phyloP scores from a whole-genome alignment of 2,888 invertebrate species.

The Anodontia alba region DNA sequence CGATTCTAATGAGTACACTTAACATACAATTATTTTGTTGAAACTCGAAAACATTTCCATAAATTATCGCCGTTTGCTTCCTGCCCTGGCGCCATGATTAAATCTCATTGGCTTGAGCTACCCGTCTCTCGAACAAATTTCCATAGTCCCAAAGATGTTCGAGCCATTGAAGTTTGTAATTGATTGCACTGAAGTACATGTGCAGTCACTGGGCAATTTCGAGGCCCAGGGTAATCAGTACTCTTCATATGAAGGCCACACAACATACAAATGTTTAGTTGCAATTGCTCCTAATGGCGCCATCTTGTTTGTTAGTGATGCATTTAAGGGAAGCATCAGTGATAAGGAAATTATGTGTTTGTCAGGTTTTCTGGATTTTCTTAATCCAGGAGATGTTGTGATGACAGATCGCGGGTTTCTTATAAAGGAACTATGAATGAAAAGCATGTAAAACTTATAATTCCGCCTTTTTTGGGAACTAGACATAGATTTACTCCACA shows the following conservation, averaged over 20 bases:
- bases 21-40: too few species aligned
- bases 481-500: conserved; percentile 3
- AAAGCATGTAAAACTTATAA: neutral
- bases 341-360: neutral
- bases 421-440: neutral
- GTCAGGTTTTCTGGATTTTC: neutral
- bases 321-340: conserved; percentile 11
- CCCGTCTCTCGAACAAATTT: too few species aligned
- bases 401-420: neutral
- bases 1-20: too few species aligned
- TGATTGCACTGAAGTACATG: conserved; percentile 8
- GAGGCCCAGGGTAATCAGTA: neutral
- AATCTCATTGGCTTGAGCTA: too few species aligned
- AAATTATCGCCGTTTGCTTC: too few species aligned
- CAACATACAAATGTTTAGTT: conserved; percentile 15
- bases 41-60: too few species aligned
- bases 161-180: too few species aligned
- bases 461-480: neutral
- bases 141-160: too few species aligned
- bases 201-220: conserved; percentile 10
- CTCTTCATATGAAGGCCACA: conserved; percentile 24
- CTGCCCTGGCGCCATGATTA: too few species aligned
- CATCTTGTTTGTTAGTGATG: neutral
- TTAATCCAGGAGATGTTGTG: neutral
- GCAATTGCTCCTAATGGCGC: conserved; percentile 26